phyloP scores from a whole-genome alignment of 1,140 invertebrate species.

The Delia radicum region DNA sequence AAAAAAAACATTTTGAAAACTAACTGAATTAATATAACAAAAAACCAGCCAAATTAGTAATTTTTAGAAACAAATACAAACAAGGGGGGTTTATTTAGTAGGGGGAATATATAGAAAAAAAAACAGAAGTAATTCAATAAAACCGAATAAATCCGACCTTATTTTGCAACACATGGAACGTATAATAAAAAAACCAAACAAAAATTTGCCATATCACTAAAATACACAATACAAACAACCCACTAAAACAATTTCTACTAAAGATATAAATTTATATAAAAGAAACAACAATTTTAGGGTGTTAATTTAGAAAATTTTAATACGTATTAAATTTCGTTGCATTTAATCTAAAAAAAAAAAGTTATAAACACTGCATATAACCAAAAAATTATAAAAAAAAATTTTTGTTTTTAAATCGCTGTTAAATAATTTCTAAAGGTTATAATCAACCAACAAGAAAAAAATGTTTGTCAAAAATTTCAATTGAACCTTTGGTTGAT shows the following conservation, averaged over 20 bases:
- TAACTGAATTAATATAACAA: neutral
- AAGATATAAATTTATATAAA: neutral
- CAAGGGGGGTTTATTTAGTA: neutral
- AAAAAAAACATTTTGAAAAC: neutral
- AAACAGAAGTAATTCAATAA: neutral
- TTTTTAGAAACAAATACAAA: constrained; percentile 1
- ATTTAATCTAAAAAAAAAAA: no score
- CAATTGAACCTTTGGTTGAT: no score
- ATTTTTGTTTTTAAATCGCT: no score
- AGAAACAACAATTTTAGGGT: neutral
- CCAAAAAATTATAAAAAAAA: no score
- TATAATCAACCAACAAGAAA: no score
- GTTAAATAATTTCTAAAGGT: no score
- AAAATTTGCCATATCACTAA: constrained; percentile 15
- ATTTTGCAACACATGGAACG: constrained; percentile 9
- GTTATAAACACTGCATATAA: no score
- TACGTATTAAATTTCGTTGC: no score
- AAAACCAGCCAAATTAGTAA: constrained; percentile 23
- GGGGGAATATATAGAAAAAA: neutral
- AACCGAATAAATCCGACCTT: constrained; percentile 5
- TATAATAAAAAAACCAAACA: neutral
- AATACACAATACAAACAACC: constrained; percentile 2
- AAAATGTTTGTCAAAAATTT: no score
- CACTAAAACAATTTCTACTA: neutral
- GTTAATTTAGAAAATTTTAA: no score